Base-by-base conservation (phyloP, 2,888 invertebrate genomes). In the Formica aserva region DNA sequence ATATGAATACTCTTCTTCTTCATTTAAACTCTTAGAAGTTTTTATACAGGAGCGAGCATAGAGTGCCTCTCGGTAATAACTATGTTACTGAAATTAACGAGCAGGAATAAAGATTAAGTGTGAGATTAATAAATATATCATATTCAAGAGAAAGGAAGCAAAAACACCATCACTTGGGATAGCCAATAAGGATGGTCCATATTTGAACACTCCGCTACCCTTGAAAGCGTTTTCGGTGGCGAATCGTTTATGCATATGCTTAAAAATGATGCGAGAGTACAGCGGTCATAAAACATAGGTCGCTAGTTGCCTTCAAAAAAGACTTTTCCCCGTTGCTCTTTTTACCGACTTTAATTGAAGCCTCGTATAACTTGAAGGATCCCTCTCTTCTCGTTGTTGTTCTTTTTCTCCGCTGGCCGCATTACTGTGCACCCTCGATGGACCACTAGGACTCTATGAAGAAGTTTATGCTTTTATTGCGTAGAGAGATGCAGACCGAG, bases 381-480 rank as follows among this genome's bases (percentile, higher is more conserved):
- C 90, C 41, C 60, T 48, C 85, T 48, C 84, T 86, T 75, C 11
- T 67, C 6, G 45, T 76, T 75, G 57, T 41, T 52, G 62, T 57
- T 62, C 67, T 69, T 77, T 84, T 85, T 72, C 63, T 35, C 52
- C 67, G 74, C 62, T 45, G 65, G 78, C 76, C 77, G 67, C 74
- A 65, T 60, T 71, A 74, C 84, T 38, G 75, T 89, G 90, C 88
- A 83, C 84, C 75, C 89, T 86, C 89, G 88, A 90, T 88, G 88
- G 86, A 86, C 81, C 91, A 86, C 87, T 80, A 85, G 85, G 86
- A 87, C 88, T 52, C 52, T 84, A 85, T 86, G 89, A 91, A 91
- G 87, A 84, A 90, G 91, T 92, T 93, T 92, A 91, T 91, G 91
- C 91, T 92, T 93, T 93, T 92, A 92, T 92, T 92, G 91, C 90